phyloP scores from a whole-genome alignment of 2,113 vertebrate species.

The Hippopotamus amphibius region DNA sequence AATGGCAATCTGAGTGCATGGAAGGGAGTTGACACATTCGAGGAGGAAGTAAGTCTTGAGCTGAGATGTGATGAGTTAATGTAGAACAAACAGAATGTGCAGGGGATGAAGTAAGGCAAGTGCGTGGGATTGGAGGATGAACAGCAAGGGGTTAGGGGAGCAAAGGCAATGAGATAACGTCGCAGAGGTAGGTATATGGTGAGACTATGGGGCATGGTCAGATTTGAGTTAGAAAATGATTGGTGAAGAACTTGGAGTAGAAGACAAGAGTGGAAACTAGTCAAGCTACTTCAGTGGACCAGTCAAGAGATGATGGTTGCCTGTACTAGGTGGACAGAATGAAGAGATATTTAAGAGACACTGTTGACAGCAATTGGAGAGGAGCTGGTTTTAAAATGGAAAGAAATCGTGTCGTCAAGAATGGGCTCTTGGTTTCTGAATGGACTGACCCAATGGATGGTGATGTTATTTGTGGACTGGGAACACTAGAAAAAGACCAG shows the following conservation, averaged over 20 bases:
- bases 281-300: not conserved
- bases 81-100: not conserved
- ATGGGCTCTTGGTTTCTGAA: not conserved
- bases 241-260: not conserved
- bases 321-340: not conserved
- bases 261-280: not conserved
- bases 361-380: not conserved
- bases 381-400: not conserved
- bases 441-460: not conserved
- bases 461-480: not conserved
- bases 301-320: too few relatives aligned
- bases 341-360: not conserved
- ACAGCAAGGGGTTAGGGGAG: too few relatives aligned
- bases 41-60: not conserved
- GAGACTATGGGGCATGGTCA: accelerated
- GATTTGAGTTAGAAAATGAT: not conserved
- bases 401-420: not conserved
- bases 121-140: not conserved
- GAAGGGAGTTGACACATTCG: not conserved
- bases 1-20: not conserved
- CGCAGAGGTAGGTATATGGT: not conserved
- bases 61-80: not conserved
- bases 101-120: not conserved
- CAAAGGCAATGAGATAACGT: not conserved
- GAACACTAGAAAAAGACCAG: not conserved